Evolutionary conservation across 2,797 vertebrate species (phyloP), one percentile per base, ranked within the genome.

Genomic region (Fratercula arctica): DNA sequence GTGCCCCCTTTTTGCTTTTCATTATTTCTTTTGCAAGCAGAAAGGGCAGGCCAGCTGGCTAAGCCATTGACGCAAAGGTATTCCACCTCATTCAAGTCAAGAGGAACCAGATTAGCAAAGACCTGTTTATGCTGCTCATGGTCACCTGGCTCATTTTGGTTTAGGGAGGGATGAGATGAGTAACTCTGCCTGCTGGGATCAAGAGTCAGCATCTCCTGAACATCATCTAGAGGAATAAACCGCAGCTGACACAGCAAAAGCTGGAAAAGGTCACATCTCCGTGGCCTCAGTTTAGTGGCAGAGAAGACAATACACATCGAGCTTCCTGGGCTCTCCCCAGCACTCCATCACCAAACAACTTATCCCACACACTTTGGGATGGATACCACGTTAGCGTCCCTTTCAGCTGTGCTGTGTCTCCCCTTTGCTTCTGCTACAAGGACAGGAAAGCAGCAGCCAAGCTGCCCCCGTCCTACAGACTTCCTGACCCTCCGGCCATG

Each of bases 141-240:
- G 63, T 73, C 39, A 61, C 78, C 43, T 43, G 51, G 72, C 57
- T 91, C 21, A 29, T 57, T 91, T 72, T 41, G 53, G 66, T 48
- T 80, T 53, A 77, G 50, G 29, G 20, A 88, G 0, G 13, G 74
- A 84, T 72, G 60, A 77, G 56, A 74, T 29, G 46, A 88, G 24
- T 57, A 81, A 23, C 69, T 88, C 77, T 72, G 48, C 45, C 50
- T 61, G 37, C 57, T 64, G 56, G 33, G 45, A 84, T 75, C 45
- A 84, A 80, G 31, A 75, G 76, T 83, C 68, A 95, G 76, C 79
- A 77, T 64, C 68, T 90, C 93, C 78, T 89, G 31, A 92, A 84
- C 13, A 74, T 13, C 37, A 75, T 61, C 53, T 16, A n/a, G 20
- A 91, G 68, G 51, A 85, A 63, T 16, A 69, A 93, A 73, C 87